Base-by-base conservation (phyloP, 2,888 invertebrate genomes). In the Hofmannophila pseudospretella region DNA sequence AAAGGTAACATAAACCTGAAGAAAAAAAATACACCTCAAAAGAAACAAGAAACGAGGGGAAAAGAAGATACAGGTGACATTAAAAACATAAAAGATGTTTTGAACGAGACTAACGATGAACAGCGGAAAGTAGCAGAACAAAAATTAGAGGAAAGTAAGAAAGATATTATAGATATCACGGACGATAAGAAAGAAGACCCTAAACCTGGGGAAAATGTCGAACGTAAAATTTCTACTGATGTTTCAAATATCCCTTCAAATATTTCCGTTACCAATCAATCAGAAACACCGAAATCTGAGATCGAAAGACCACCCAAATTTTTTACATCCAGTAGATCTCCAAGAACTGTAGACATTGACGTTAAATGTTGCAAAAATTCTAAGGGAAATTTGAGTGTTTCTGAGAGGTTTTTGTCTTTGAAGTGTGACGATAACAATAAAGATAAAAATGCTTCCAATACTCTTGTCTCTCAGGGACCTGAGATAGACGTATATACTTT, bases 401-500 rank as follows among this genome's bases (percentile, higher is more conserved):
- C 82, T 13, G 86, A 86, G 59, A 67, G 82, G 44, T 84, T 86
- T 53, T 49, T 80, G 27, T 74, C 85, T 2, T 62, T 78, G 62
- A 86, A 86, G 54, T 62, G 67, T 33, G 82, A 78, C 36, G 86
- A 81, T 9, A 58, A 19, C 23, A 53, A 43, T 41, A 78, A 78
- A 50, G 74, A 76, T n/a, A 85, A 75, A 61, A 58, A 41, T 57
- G 28, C 58, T 29, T 51, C 65, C 4, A 82, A 76, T 48, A 64
- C 73, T 38, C 58, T 82, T 32, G 64, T 82, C 22, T 71, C 79
- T 32, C 84, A 81, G 57, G 86, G 78, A 7, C 67, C 86, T 8
- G 86, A 86, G 25, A 75, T 84, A 38, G 86, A 86, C 44, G 86
- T 86, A 10, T 86, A 86, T 48, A 85, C 86, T 5, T 86, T 86